Evolutionary conservation across 2,888 invertebrate genomes (phyloP), one percentile per base, ranked within the genome.

Genomic region (Cataglyphis cursor): DNA sequence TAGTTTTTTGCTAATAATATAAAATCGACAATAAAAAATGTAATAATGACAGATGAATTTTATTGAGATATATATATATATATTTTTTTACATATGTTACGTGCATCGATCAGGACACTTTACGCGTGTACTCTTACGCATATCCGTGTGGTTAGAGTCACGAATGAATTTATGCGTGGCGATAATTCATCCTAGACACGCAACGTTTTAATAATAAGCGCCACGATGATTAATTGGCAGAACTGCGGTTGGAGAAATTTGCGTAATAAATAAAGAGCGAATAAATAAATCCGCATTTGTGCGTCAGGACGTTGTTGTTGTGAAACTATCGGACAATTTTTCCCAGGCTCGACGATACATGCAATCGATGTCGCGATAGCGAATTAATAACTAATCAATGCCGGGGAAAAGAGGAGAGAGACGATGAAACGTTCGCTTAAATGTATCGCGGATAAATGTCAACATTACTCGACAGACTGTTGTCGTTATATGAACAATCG

Each of bases 391-490:
- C 28, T 65, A 41, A 76, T 66, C 66, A 57, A 66, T n/a, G 24
- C 8, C 18, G 35, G n/a, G 24, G 65, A 48, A 61, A 48, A 54
- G 41, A 51, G 24, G 41, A 61, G 54, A 65, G 44, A 48, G 31
- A 73, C 38, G 44, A 59, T 41, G 59, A 81, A 85, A 81, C n/a
- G 74, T 59, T 80, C 80, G 78, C 83, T 62, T 35, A n/a, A 8
- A 38, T 72, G 75, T 28, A 81, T 81, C 75, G 75, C 76, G 81
- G 57, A 64, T 73, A 75, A 78, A 82, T 74, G 81, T 74, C 59
- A 61, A 83, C 81, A 75, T 83, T 85, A 75, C 83, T 81, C 62
- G 81, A 62, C 73, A 76, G 81, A 76, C 61, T 64, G 12, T 51
- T 44, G 73, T 61, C 59, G 62, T 73, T 76, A 6, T 38, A 73